phyloP scores from a whole-genome alignment of 2,113 vertebrate genomes.

The Heterotilapia buettikoferi region DNA sequence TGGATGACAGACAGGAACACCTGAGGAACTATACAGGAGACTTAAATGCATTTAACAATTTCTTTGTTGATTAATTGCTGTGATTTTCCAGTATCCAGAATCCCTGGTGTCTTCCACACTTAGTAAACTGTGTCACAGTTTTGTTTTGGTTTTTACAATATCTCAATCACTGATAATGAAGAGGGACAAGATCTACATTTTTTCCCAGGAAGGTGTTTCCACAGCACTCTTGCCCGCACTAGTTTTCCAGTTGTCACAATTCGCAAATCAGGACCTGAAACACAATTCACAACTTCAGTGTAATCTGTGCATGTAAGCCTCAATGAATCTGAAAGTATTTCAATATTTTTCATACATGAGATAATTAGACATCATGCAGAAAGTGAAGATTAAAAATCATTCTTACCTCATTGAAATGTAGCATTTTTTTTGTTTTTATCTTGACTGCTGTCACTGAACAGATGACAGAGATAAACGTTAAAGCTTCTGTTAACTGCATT shows the following conservation, averaged over 20 bases:
- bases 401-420: fast-evolving
- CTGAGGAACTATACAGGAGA: fast-evolving
- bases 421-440: not conserved
- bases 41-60: not conserved
- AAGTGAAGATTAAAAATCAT: fast-evolving
- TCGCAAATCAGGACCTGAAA: not conserved
- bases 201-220: no score
- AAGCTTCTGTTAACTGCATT: not conserved
- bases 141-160: not conserved
- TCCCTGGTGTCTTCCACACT: not conserved
- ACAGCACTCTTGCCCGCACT: no score
- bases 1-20: not conserved
- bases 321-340: not conserved
- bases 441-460: not conserved
- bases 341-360: not conserved
- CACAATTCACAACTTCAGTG: not conserved
- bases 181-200: fast-evolving
- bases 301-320: not conserved
- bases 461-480: not conserved
- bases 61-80: fast-evolving
- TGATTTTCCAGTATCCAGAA: fast-evolving
- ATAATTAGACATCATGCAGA: not conserved
- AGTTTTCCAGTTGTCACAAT: no score
- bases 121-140: not conserved
- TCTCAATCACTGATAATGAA: not conserved